Evolutionary conservation across 2,113 vertebrate species (phyloP).

Genomic region (Gadus chalcogrammus): DNA sequence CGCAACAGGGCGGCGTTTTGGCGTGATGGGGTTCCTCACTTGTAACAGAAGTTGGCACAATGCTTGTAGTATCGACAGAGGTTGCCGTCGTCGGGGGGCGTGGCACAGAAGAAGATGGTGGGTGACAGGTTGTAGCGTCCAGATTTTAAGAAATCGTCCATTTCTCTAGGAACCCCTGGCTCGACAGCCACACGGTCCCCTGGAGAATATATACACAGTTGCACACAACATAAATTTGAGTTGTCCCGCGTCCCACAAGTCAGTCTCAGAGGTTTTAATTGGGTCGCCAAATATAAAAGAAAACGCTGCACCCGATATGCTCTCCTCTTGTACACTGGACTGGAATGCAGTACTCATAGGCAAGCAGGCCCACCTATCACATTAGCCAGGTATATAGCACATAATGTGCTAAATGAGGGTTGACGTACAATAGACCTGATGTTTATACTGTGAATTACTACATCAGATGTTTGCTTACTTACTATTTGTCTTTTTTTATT

Average conservation of each 20-base stretch:
- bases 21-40: conserved; percentile 70
- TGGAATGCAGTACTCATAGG: no score
- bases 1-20: background rate
- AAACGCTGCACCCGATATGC: no score
- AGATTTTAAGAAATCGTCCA: conserved; percentile 86
- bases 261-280: background rate
- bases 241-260: background rate
- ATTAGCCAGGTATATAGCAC: no score
- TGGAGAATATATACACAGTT: conserved; percentile 38
- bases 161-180: conserved; percentile 83
- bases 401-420: no score
- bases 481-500: no score
- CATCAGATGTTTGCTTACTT: no score
- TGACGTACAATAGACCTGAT: no score
- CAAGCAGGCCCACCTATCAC: no score
- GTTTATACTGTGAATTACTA: no score
- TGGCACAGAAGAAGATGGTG: conserved; percentile 91
- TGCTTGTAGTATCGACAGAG: conserved; percentile 90
- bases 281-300: no score
- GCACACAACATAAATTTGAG: no score
- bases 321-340: no score
- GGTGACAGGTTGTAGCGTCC: conserved; percentile 94
- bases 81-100: conserved; percentile 89
- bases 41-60: conserved; percentile 91
- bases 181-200: conserved; percentile 94